Evolutionary conservation across 2,888 invertebrate genomes (phyloP).

Genomic region (Salpingus planirostris): DNA sequence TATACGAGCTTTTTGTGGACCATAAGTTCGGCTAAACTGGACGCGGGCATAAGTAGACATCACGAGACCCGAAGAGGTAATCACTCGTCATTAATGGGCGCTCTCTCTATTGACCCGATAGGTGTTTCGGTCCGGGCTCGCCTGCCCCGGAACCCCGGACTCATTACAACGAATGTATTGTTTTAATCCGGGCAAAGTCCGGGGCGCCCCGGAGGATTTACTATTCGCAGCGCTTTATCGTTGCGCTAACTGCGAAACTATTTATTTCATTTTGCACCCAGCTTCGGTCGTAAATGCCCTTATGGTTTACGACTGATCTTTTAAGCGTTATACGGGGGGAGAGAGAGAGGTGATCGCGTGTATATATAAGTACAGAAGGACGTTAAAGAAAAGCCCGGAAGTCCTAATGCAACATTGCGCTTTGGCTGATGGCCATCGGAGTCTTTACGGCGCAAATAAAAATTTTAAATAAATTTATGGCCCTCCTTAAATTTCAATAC

Average conservation of each 20-base stretch:
- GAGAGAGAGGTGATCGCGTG: neutral
- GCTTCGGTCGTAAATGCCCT: neutral
- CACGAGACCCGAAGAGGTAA: neutral
- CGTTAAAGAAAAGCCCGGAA: no score
- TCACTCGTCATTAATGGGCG: neutral
- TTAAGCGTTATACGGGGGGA: neutral
- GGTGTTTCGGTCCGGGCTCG: neutral
- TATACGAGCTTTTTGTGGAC: no score
- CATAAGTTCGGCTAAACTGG: no score
- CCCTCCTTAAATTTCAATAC: no score
- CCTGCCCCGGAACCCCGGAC: neutral
- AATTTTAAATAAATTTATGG: no score
- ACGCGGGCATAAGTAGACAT: no score
- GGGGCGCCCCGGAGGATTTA: neutral
- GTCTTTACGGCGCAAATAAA: no score
- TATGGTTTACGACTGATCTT: constrained; percentile 1
- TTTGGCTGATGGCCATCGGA: no score
- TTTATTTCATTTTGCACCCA: neutral
- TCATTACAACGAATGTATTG: neutral
- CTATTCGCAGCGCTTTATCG: neutral
- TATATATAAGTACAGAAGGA: no score
- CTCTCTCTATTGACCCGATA: neutral
- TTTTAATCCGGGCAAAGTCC: neutral
- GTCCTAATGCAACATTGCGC: no score
- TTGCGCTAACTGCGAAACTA: neutral